phyloP scores from a whole-genome alignment of 2,888 invertebrate genomes.

The Eristalinus sepulchralis region DNA sequence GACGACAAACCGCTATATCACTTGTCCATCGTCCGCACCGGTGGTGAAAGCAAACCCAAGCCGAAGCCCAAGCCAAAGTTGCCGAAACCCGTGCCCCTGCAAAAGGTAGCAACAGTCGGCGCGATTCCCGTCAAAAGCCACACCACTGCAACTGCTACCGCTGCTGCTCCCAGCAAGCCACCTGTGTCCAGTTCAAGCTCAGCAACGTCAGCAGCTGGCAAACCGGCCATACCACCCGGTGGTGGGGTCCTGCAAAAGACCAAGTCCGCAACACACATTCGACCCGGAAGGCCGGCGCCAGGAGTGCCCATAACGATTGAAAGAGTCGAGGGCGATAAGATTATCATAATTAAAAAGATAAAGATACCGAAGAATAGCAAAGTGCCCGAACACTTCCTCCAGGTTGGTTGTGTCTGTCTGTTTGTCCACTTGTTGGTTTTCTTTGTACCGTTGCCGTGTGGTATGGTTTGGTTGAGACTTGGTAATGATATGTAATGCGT shows the following conservation, averaged over 20 bases:
- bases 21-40: constrained; percentile 79
- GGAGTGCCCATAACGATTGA: constrained; percentile 80
- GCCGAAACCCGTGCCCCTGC: constrained; percentile 75
- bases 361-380: constrained; percentile 80
- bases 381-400: constrained; percentile 79
- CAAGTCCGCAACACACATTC: constrained; percentile 47
- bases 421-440: constrained; percentile 52
- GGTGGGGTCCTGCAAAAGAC: constrained; percentile 49
- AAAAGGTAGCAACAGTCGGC: constrained; percentile 73
- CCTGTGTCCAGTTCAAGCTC: constrained; percentile 58
- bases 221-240: constrained; percentile 32
- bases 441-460: constrained; percentile 27
- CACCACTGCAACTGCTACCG: not conserved
- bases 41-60: constrained; percentile 76
- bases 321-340: constrained; percentile 81
- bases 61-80: constrained; percentile 75
- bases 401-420: constrained; percentile 78
- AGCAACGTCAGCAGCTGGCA: constrained; percentile 33
- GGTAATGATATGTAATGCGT: constrained; percentile 53
- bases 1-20: constrained; percentile 80
- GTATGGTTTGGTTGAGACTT: constrained; percentile 40
- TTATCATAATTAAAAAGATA: constrained; percentile 81
- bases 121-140: constrained; percentile 36
- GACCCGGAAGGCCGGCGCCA: constrained; percentile 74
- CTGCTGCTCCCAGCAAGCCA: constrained; percentile 25